phyloP scores from a whole-genome alignment of 1,140 invertebrate species.

The Drosophila tropicalis region DNA sequence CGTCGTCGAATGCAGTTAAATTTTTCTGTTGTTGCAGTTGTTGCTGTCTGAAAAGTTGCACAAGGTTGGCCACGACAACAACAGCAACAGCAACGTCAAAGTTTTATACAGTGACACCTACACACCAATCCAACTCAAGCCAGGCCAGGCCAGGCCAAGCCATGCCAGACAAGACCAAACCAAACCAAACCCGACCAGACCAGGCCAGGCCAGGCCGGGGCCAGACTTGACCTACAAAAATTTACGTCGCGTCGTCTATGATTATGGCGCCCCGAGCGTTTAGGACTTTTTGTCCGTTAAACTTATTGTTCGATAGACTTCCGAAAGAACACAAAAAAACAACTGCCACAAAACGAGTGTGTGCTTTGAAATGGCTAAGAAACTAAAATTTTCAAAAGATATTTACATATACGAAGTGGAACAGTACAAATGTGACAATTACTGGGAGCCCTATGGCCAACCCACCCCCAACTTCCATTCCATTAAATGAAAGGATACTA shows the following conservation, averaged over 20 bases:
- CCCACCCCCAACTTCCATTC: no score
- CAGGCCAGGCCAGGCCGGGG: conserved; percentile 28
- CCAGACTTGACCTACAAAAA: conserved; percentile 77
- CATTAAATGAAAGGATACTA: no score
- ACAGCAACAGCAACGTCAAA: conserved; percentile 49
- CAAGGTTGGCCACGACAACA: conserved; percentile 67
- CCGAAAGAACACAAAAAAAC: neutral
- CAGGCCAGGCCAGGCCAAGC: neutral
- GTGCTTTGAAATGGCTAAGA: no score
- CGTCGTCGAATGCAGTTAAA: conserved; percentile 68
- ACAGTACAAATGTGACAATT: no score
- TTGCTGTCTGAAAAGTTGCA: conserved; percentile 78
- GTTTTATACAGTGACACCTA: conserved; percentile 74
- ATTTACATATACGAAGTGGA: no score
- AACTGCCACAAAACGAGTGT: no score
- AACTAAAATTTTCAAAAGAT: no score
- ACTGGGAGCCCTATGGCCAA: no score
- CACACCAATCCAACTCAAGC: conserved; percentile 43
- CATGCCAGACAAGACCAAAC: conserved; percentile 8
- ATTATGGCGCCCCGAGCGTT: conserved; percentile 70
- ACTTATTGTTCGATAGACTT: conserved; percentile 45
- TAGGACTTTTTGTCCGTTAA: conserved; percentile 20
- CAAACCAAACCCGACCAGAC: conserved; percentile 63
- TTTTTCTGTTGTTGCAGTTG: conserved; percentile 45
- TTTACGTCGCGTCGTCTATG: conserved; percentile 50